Evolutionary conservation across 1,140 invertebrate species (phyloP).

Genomic region (Ostrea denselamellosa): DNA sequence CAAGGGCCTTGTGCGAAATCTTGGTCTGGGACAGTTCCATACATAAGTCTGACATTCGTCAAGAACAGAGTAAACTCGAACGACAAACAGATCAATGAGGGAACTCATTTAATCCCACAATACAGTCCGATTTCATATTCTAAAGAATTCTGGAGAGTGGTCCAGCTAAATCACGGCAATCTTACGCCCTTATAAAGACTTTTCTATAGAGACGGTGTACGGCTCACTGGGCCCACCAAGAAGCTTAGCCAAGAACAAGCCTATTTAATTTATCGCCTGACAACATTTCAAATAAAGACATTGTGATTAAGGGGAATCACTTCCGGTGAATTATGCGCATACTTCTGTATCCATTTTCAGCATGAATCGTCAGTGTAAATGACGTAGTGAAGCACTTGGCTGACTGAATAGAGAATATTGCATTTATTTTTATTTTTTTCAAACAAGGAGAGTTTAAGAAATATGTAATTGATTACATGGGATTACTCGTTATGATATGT

Average conservation of each 20-base stretch:
- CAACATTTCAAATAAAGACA: not conserved
- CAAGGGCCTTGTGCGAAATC: not conserved
- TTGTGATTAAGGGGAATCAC: not conserved
- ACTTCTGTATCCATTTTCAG: not conserved
- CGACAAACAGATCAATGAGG: not conserved
- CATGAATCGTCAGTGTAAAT: not conserved
- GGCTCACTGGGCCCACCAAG: not conserved
- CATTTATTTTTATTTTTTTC: no score
- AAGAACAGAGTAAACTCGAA: not conserved
- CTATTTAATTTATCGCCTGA: constrained; percentile 23
- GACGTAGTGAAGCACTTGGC: not conserved
- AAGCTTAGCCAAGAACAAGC: not conserved
- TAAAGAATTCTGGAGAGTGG: not conserved
- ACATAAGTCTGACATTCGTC: not conserved
- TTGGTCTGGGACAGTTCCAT: not conserved
- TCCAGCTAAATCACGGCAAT: not conserved
- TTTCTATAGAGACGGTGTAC: not conserved
- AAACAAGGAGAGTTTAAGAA: no score
- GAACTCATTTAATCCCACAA: not conserved
- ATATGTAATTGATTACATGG: no score
- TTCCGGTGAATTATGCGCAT: constrained; percentile 21
- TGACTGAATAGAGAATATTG: not conserved
- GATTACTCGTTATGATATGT: no score
- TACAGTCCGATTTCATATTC: not conserved
- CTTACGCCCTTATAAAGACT: not conserved